A percentile compares a stretch with the other conserved stretches of the same genome.
Evolutionary conservation across 2,113 vertebrate genomes (phyloP).

Genomic region (Eidolon helvum): DNA sequence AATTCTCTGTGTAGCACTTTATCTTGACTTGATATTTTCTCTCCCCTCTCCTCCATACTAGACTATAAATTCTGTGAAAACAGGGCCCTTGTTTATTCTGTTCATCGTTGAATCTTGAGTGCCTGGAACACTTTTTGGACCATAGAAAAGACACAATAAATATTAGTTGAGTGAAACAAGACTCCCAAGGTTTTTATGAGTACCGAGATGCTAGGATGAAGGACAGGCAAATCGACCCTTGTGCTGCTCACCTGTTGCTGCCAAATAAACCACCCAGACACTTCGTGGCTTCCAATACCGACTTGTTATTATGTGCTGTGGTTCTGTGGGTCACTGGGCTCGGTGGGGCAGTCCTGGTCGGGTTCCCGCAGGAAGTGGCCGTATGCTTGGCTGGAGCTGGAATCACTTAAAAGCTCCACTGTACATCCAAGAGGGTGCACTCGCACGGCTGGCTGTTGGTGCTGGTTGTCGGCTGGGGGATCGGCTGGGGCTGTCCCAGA

Average conservation of each 20-base stretch:
- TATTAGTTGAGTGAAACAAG: neutral
- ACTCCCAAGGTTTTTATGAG: neutral
- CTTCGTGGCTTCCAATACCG: neutral
- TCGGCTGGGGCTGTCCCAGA: neutral
- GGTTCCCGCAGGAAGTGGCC: accelerated
- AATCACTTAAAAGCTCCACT: neutral
- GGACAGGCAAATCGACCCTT: accelerated
- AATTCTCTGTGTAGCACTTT: neutral
- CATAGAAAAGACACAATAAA: neutral
- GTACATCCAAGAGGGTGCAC: accelerated
- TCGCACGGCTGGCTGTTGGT: accelerated
- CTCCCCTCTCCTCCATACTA: accelerated
- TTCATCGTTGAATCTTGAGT: neutral
- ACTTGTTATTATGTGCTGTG: accelerated
- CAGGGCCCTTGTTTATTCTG: neutral
- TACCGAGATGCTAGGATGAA: neutral
- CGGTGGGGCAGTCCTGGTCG: accelerated
- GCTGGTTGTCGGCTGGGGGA: neutral
- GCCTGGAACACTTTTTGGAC: neutral
- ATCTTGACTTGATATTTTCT: neutral
- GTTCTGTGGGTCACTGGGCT: neutral
- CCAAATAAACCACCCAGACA: accelerated
- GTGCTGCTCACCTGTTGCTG: neutral
- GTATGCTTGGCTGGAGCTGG: neutral
- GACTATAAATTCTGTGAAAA: neutral